Percentiles rank a stretch among this genome's conserved stretches.
Conservation (phyloP, 1,140 invertebrate species). For the Nixonia krombeini region DNA sequence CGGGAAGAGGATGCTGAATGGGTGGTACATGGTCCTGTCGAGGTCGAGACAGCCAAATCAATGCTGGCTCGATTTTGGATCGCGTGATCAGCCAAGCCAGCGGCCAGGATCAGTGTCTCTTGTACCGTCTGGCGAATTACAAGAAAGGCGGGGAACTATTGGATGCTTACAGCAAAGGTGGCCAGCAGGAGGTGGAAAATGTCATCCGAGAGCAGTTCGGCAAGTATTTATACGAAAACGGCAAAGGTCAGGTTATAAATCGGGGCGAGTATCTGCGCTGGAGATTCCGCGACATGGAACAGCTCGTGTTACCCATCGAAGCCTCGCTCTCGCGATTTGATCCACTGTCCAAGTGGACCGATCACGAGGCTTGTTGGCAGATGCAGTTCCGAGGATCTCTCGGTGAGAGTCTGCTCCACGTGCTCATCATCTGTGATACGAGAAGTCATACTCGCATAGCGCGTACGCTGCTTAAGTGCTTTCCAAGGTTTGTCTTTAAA, state of each 20-base stretch:
- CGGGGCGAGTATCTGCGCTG: slow-evolving; percentile 92
- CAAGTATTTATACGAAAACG: slow-evolving; percentile 90
- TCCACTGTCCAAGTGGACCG: slow-evolving; percentile 87
- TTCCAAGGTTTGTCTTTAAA: slow-evolving; percentile 83
- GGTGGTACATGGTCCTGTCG: slow-evolving; percentile 66
- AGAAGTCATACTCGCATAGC: slow-evolving; percentile 88
- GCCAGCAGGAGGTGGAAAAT: slow-evolving; percentile 85
- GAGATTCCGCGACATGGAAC: slow-evolving; percentile 89
- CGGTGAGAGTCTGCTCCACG: slow-evolving; percentile 94
- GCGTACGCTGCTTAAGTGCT: slow-evolving; percentile 89
- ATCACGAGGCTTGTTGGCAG: slow-evolving; percentile 96
- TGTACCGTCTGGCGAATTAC: slow-evolving; percentile 91
- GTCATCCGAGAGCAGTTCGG: slow-evolving; percentile 91
- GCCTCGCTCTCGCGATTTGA: slow-evolving; percentile 84
- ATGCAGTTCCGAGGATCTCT: slow-evolving; percentile 95
- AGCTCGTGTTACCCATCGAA: slow-evolving; percentile 87
- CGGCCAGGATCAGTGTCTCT: slow-evolving; percentile 86
- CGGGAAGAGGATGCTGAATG: slow-evolving; percentile 64
- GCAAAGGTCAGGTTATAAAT: slow-evolving; percentile 89
- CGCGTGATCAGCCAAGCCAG: slow-evolving; percentile 88
- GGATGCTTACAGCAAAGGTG: slow-evolving; percentile 87
- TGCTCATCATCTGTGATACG: slow-evolving; percentile 95
- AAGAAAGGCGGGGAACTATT: slow-evolving; percentile 90
- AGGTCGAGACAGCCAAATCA: slow-evolving; percentile 62
- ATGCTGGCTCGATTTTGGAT: slow-evolving; percentile 85